Conservation (phyloP, 2,888 invertebrate genomes). For the Andricus quercusramuli region DNA sequence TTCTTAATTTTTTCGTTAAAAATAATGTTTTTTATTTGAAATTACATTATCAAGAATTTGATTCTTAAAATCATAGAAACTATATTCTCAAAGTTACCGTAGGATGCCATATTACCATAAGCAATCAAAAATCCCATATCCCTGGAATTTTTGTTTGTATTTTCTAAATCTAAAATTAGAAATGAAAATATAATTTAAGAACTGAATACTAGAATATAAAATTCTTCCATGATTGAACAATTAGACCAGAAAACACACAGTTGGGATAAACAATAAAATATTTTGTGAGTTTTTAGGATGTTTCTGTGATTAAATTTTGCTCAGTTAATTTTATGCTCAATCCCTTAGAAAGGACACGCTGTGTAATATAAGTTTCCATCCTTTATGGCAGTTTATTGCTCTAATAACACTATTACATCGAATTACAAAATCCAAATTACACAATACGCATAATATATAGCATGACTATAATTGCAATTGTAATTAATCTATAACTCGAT, state of each 20-base stretch:
- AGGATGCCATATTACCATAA: too few species aligned
- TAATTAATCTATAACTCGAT: conserved; percentile 45
- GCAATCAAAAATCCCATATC: too few species aligned
- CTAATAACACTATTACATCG: conserved; percentile 34
- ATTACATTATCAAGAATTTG: too few species aligned
- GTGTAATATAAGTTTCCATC: conserved; percentile 14
- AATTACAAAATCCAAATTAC: conserved; percentile 43
- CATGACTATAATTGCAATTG: conserved; percentile 41
- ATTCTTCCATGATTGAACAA: background rate
- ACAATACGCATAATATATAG: conserved; percentile 35
- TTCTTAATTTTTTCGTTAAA: too few species aligned
- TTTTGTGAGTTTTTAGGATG: conserved; percentile 34
- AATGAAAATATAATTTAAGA: background rate
- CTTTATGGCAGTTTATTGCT: conserved; percentile 11
- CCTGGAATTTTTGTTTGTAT: too few species aligned
- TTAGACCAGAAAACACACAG: background rate
- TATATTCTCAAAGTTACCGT: too few species aligned
- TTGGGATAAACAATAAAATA: conserved; percentile 46
- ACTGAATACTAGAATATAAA: background rate
- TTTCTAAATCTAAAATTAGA: too few species aligned
- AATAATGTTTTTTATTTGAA: too few species aligned
- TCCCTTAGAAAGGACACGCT: conserved; percentile 18
- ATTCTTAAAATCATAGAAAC: too few species aligned
- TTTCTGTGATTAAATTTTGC: conserved; percentile 68
- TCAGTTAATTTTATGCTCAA: conserved; percentile 68